phyloP scores from a whole-genome alignment of 2,888 invertebrate species.

The Ochropleura plecta region DNA sequence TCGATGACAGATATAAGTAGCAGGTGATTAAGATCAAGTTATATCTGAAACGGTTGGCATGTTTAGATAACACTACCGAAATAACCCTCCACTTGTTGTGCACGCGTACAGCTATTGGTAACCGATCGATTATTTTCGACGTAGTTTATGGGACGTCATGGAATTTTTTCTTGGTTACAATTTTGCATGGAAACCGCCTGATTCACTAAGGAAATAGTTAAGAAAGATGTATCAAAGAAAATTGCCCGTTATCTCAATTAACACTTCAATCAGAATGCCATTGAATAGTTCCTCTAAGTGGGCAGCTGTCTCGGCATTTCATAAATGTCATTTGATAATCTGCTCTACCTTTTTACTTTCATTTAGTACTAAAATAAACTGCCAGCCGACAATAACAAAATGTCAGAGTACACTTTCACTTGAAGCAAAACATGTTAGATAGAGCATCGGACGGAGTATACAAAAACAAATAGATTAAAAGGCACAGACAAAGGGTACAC shows the following conservation, averaged over 20 bases:
- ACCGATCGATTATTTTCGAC: constrained; percentile 75
- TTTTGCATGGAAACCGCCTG: constrained; percentile 31
- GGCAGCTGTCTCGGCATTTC: constrained; percentile 47
- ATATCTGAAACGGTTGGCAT: constrained; percentile 65
- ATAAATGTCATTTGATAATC: constrained; percentile 68
- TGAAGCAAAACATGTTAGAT: constrained; percentile 60
- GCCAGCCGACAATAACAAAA: constrained; percentile 70
- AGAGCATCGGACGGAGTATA: constrained; percentile 52
- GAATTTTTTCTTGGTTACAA: constrained; percentile 59
- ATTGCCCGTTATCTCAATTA: background rate
- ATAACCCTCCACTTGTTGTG: constrained; percentile 75
- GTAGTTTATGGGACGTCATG: constrained; percentile 64
- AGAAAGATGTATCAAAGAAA: background rate
- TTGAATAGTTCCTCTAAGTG: constrained; percentile 41
- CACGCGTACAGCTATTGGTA: constrained; percentile 70
- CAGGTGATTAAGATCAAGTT: constrained; percentile 71
- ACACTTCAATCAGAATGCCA: background rate
- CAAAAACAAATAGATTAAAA: constrained; percentile 71
- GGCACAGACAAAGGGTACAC: constrained; percentile 61
- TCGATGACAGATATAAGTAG: constrained; percentile 44
- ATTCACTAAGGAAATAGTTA: constrained; percentile 6
- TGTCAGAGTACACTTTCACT: constrained; percentile 77
- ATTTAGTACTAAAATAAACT: constrained; percentile 72
- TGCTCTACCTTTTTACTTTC: constrained; percentile 71
- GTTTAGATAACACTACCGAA: constrained; percentile 77